Evolutionary conservation across 2,888 invertebrate species (phyloP).

Genomic region (Pterobdella sp.): DNA sequence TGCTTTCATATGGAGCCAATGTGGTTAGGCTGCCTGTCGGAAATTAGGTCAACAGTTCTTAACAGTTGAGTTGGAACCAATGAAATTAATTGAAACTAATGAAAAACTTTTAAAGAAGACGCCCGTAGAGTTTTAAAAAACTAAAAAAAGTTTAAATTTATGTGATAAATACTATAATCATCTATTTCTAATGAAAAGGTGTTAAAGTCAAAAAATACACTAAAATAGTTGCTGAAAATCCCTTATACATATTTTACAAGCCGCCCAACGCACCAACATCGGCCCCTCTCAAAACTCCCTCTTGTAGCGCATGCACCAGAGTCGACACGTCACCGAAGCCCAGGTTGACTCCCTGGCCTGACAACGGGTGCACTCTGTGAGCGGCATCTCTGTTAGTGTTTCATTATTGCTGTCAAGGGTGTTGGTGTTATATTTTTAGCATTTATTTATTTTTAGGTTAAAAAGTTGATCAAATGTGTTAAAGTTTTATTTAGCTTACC

Average conservation of each 20-base stretch:
- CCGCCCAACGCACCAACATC: constrained; percentile 58
- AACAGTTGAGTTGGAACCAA: no score
- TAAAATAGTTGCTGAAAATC: no score
- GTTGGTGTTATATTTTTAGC: no score
- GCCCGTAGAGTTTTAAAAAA: no score
- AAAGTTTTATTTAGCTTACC: no score
- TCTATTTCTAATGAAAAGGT: no score
- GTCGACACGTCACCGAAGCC: constrained; percentile 84
- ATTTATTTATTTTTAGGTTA: no score
- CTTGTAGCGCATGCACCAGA: constrained; percentile 64
- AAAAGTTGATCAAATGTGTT: not conserved
- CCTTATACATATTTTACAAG: not conserved
- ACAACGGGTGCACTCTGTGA: constrained; percentile 80
- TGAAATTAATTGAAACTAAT: no score
- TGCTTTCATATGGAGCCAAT: constrained; percentile 73
- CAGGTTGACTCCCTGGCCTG: constrained; percentile 94
- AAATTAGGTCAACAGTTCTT: not conserved
- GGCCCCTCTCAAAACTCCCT: constrained; percentile 66
- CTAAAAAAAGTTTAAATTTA: no score
- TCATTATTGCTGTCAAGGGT: not conserved
- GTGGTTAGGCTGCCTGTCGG: constrained; percentile 61
- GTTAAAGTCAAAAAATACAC: no score
- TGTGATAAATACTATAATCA: no score
- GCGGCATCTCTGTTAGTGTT: constrained; percentile 60
- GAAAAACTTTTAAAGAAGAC: no score